Conservation (phyloP, 2,113 vertebrate species). For the Chrysochloris asiatica region DNA sequence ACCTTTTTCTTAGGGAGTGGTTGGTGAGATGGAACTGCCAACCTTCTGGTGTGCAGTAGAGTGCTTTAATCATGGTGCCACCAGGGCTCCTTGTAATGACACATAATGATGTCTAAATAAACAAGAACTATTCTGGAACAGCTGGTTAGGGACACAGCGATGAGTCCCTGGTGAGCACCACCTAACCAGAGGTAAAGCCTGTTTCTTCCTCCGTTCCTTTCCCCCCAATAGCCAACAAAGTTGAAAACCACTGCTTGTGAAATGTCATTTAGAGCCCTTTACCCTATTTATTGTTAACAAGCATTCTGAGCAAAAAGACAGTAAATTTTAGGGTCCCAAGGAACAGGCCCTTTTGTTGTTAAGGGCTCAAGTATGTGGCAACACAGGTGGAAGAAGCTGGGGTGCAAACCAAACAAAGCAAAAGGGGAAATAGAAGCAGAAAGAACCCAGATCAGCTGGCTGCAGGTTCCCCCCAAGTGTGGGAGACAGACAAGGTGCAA, state of each 20-base stretch:
- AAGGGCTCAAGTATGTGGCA: background rate
- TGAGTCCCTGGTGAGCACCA: background rate
- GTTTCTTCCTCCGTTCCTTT: too few species aligned
- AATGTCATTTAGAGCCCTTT: slow-evolving; percentile 27
- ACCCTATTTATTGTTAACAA: background rate
- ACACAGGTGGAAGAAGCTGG: background rate
- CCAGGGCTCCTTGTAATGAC: slow-evolving; percentile 40
- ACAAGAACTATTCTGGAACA: slow-evolving; percentile 37
- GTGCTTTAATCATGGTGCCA: background rate
- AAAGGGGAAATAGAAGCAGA: background rate
- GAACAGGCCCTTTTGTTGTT: background rate
- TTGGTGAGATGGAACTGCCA: background rate
- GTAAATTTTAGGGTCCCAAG: background rate
- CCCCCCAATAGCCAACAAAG: background rate
- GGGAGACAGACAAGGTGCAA: background rate
- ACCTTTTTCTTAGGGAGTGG: too few species aligned
- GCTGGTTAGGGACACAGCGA: slow-evolving; percentile 29
- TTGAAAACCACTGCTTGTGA: background rate
- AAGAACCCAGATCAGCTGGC: background rate
- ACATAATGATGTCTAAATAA: slow-evolving; percentile 66
- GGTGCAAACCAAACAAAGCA: background rate
- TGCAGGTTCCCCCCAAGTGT: background rate
- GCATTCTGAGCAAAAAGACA: slow-evolving; percentile 1
- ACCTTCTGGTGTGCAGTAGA: background rate
- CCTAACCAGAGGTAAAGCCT: slow-evolving; percentile 8